Conservation (phyloP, 2,888 invertebrate genomes). For the Julus scanicus region DNA sequence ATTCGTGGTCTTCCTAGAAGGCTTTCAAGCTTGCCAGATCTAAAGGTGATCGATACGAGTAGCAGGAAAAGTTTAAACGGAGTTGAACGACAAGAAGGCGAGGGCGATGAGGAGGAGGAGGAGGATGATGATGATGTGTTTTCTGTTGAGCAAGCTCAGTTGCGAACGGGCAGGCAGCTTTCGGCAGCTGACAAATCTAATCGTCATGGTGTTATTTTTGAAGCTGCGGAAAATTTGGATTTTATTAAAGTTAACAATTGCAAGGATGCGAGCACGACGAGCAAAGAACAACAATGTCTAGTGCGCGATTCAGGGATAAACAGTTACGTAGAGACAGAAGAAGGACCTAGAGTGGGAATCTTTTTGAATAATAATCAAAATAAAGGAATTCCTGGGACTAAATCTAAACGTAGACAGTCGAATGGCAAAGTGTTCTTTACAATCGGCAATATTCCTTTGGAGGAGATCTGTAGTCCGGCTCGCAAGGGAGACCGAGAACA, state of each 20-base stretch:
- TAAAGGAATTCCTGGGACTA: neutral
- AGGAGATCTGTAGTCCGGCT: conserved; percentile 54
- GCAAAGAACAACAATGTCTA: neutral
- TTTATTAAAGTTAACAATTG: neutral
- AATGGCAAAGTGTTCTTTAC: conserved; percentile 57
- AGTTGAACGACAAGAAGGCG: conserved; percentile 53
- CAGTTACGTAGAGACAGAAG: conserved; percentile 31
- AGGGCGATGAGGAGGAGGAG: conserved; percentile 52
- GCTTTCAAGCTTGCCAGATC: conserved; percentile 7
- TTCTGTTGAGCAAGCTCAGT: conserved; percentile 41
- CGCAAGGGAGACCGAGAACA: neutral
- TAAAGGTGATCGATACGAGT: neutral
- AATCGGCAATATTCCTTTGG: conserved; percentile 58
- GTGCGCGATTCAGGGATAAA: conserved; percentile 54
- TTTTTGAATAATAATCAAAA: neutral
- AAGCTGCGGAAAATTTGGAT: neutral
- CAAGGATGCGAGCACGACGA: neutral
- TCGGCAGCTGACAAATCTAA: neutral
- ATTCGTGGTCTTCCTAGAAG: neutral
- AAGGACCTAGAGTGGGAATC: neutral
- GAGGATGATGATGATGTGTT: conserved; percentile 50
- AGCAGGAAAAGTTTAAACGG: neutral
- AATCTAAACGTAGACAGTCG: conserved; percentile 4
- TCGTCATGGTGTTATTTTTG: conserved; percentile 53
- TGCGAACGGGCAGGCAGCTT: neutral